Conservation (phyloP, 2,113 vertebrate species). For the Hyperoodon ampullatus region DNA sequence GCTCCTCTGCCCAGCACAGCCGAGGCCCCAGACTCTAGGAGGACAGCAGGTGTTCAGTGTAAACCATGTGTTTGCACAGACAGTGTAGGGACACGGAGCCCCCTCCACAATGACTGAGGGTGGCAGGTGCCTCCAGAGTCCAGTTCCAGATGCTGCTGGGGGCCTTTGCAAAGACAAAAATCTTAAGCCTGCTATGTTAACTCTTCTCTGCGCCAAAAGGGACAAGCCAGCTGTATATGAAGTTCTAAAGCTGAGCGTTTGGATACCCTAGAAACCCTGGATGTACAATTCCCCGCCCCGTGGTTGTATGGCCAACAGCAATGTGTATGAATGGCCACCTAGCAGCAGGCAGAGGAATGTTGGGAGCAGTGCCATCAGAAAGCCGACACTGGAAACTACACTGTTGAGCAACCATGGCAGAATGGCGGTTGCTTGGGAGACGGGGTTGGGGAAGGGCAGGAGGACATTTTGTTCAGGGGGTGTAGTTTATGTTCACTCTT, state of each 20-base stretch:
- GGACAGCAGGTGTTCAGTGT: not conserved
- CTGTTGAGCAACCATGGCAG: not conserved
- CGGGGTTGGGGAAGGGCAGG: not conserved
- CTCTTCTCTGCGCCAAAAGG: not conserved
- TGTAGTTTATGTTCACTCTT: not conserved
- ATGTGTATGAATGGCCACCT: too few relatives aligned
- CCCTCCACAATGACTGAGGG: not conserved
- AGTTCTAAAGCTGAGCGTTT: not conserved
- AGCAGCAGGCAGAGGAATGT: not conserved
- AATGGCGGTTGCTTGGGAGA: not conserved
- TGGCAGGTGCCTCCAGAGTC: too few relatives aligned
- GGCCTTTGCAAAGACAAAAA: not conserved
- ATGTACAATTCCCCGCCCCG: not conserved
- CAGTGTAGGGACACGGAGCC: not conserved
- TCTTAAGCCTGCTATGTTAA: not conserved
- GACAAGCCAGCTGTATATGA: too few relatives aligned
- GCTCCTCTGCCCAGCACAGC: fast-evolving
- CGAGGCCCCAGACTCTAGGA: not conserved
- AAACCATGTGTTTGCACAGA: not conserved
- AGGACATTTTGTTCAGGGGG: not conserved
- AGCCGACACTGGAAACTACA: not conserved
- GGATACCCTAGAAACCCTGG: not conserved
- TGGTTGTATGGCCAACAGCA: not conserved
- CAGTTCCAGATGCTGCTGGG: fast-evolving
- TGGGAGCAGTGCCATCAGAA: not conserved